Evolutionary conservation across 2,113 vertebrate species (phyloP), one percentile per base, ranked within the genome.

Genomic region (Telmatochromis sp.): DNA sequence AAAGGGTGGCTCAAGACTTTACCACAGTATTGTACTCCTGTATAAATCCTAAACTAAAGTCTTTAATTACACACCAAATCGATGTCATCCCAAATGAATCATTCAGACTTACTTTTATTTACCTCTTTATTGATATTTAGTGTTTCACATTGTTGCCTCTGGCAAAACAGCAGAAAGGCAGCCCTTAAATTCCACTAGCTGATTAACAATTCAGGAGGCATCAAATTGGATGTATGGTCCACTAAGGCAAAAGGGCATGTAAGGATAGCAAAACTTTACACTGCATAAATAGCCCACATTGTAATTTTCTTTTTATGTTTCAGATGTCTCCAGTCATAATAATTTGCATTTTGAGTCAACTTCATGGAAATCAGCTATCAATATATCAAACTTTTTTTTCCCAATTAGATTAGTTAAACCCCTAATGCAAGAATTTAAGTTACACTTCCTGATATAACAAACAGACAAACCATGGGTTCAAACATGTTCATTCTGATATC

Each of bases 121-220:
- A 78, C 50, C 42, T 78, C 11, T 31, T 47, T 31, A 89, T 90
- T 79, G 42, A 87, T 95, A 93, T 95, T 96, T 93, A 94, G 86
- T 89, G 87, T 89, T 93, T 91, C 80, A 83, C 92, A 88, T 87
- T 92, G 81, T 89, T 33, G 84, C 89, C 35, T 40, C 87, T 28
- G 85, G 93, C 91, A 80, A 23, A 90, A 73, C 86, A 83, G 84
- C 63, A 92, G 14, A 47, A 75, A 45, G 75, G 84, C 80, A 92
- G 93, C 89, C 92, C 90, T 92, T 90, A 87, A 95, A 92, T 93
- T 93, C 91, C 58, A 73, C 84, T 80, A 37, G 40, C 91, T 90
- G 81, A 91, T 94, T 95, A 93, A 95, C 92, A 92, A 94, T 94
- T 92, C 89, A 94, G 53, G 57, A 92, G 86, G 71, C 71, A 50